A percentile compares a stretch with the other conserved stretches of the same genome.
Conservation (phyloP, 2,113 vertebrate genomes). For the Caloenas nicobarica region DNA sequence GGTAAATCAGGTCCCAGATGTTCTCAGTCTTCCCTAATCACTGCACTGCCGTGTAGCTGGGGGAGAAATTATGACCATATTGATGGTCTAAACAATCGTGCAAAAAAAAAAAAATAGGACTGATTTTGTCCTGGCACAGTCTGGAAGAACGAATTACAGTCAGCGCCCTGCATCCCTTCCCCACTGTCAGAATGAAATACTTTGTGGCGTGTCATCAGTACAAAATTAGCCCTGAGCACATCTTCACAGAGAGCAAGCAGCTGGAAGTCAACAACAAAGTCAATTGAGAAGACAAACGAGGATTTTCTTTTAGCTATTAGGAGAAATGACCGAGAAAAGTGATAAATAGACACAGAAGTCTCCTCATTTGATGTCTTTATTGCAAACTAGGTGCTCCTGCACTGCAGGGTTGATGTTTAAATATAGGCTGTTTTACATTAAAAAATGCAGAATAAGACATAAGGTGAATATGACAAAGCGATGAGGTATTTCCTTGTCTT, state of each 20-base stretch:
- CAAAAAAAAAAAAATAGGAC: neutral
- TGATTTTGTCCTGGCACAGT: neutral
- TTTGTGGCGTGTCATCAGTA: neutral
- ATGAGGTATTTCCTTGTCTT: neutral
- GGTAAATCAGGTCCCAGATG: neutral
- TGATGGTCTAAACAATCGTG: neutral
- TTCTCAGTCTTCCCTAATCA: neutral
- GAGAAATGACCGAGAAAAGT: neutral
- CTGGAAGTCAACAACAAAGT: neutral
- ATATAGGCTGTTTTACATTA: neutral
- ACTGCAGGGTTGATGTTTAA: neutral
- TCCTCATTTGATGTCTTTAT: neutral
- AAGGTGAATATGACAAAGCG: too few relatives aligned
- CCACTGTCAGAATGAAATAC: neutral
- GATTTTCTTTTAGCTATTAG: neutral
- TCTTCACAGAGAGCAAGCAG: neutral
- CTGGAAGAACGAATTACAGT: neutral
- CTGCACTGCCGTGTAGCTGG: neutral
- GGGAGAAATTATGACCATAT: neutral
- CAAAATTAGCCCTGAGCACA: neutral
- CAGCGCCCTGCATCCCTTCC: neutral
- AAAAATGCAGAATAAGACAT: neutral
- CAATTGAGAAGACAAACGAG: neutral
- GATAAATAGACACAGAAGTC: neutral
- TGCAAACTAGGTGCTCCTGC: neutral